Evolutionary conservation across 2,888 invertebrate species (phyloP), one percentile per base, ranked within the genome.

Genomic region (Shargacucullia verbasci): DNA sequence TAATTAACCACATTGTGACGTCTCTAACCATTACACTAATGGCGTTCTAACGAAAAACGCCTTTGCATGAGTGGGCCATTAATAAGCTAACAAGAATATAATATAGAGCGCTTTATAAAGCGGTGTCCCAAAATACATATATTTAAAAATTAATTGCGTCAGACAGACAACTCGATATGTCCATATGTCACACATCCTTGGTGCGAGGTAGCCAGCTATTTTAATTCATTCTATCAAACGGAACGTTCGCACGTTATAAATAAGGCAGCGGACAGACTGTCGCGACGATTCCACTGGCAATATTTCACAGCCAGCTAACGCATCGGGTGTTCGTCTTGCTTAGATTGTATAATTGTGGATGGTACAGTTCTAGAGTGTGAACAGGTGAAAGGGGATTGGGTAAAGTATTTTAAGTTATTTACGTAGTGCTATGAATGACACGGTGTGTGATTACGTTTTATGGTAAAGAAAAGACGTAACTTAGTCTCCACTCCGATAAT

Each of bases 221-320:
- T 78, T 78, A 87, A 88, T 87, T 85, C 85, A 76, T 81, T 83
- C 80, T 84, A 89, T 89, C 89, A 86, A 88, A 85, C 78, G 81
- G 73, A 79, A 80, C 81, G 84, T 87, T 87, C 82, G 81, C 87
- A 86, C 86, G 87, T 86, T 91, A 91, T 92, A 91, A 91, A 92
- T 92, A 91, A 90, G 87, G 82, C 79, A 70, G 81, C 75, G 80
- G 83, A 82, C 81, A 80, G 78, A 82, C 86, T 90, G 93, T 92
- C 93, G 86, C 79, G 85, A 81, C 90, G 90, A 91, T 90, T 88
- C 87, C 79, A 77, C 71, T 71, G 67, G 91, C 88, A 92, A 93
- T 92, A 92, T 92, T 86, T 93, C 92, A 92, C 83, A 86, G 87
- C 82, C 84, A 82, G 82, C 79, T 81, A 84, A 85, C 85, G 83